Percentiles rank a stretch among this genome's conserved stretches.
phyloP scores from a whole-genome alignment of 2,113 vertebrate genomes.

The Emydocephalus ijimae region DNA sequence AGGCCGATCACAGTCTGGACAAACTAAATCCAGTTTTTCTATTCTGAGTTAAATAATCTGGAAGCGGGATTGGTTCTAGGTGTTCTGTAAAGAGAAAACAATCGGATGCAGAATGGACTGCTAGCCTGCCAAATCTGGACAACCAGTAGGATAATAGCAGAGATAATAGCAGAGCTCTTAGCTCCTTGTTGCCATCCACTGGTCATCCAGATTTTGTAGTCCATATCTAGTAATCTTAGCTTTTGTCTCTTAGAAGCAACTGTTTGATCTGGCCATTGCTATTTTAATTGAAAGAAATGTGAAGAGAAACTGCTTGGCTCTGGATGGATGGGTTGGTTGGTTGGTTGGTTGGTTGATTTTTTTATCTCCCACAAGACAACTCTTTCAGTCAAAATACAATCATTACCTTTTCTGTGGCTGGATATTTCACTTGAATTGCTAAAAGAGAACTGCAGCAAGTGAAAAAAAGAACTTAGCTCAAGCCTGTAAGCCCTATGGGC shows the following conservation, averaged over 20 bases:
- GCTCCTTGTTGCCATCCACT: background rate
- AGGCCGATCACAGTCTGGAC: background rate
- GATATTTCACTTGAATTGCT: background rate
- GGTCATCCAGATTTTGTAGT: background rate
- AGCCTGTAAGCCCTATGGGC: background rate
- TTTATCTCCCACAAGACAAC: background rate
- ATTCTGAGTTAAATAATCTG: background rate
- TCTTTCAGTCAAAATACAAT: background rate
- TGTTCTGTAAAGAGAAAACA: background rate
- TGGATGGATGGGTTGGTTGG: background rate
- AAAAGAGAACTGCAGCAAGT: background rate
- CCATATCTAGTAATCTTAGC: background rate
- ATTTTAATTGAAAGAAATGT: background rate
- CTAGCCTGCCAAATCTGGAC: background rate
- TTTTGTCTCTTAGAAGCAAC: background rate
- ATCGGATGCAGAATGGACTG: background rate
- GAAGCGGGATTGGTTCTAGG: background rate
- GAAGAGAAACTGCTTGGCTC: background rate
- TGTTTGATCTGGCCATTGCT: background rate
- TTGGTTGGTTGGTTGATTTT: background rate
- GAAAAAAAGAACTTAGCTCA: background rate
- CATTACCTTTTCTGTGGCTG: background rate
- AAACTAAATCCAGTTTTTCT: background rate
- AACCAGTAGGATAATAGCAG: background rate
- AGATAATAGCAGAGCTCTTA: background rate